Percentiles rank a stretch among this genome's conserved stretches.
Conservation (phyloP, 1,140 invertebrate species). For the Trachelipus rathkii region DNA sequence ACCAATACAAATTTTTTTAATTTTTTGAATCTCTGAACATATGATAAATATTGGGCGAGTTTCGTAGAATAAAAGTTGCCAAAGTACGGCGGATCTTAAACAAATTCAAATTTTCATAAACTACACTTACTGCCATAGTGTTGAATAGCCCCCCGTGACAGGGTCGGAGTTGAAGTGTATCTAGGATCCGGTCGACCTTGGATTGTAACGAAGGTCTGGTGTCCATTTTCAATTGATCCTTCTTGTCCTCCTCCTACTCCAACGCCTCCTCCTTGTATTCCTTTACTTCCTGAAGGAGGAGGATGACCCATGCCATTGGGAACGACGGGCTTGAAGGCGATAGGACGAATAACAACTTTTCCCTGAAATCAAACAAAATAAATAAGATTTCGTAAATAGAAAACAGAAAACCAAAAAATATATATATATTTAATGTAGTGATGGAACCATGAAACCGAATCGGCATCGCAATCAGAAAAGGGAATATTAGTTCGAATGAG, state of each 20-base stretch:
- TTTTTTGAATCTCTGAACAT: too few relatives aligned
- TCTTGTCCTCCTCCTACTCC: neutral
- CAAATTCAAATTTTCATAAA: neutral
- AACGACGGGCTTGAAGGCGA: conserved; percentile 64
- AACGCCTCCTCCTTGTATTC: neutral
- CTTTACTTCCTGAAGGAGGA: conserved; percentile 47
- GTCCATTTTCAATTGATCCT: neutral
- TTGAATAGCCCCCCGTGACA: conserved; percentile 59
- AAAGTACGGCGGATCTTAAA: too few relatives aligned
- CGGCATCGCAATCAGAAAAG: too few relatives aligned
- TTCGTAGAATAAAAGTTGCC: too few relatives aligned
- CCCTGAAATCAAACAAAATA: conserved; percentile 49
- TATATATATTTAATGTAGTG: too few relatives aligned
- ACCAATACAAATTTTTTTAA: too few relatives aligned
- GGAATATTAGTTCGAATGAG: too few relatives aligned
- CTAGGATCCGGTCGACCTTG: conserved; percentile 46
- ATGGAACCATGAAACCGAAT: too few relatives aligned
- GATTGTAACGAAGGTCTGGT: neutral
- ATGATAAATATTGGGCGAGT: too few relatives aligned
- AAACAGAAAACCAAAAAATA: too few relatives aligned
- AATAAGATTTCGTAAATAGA: neutral
- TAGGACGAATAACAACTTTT: conserved; percentile 67
- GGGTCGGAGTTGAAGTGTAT: conserved; percentile 63
- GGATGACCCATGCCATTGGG: conserved; percentile 54
- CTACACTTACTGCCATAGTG: conserved; percentile 62